Evolutionary conservation across 2,888 invertebrate species (phyloP).

Genomic region (Tubulanus polymorphus): DNA sequence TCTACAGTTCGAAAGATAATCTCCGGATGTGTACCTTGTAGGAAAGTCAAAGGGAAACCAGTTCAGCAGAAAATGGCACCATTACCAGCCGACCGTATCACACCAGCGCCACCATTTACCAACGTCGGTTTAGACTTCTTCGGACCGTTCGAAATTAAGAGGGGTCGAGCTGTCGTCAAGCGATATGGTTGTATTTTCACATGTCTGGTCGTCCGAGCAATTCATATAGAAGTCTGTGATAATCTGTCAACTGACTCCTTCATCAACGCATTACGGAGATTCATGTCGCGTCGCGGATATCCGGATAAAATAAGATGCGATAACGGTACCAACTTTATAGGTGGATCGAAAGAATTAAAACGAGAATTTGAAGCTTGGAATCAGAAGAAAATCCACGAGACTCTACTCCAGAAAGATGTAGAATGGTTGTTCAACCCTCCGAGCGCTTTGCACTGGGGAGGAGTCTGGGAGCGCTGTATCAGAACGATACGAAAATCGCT

Average conservation of each 20-base stretch:
- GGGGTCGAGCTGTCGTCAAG: not conserved
- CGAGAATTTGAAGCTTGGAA: not conserved
- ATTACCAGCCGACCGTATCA: not conserved
- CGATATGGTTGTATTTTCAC: not conserved
- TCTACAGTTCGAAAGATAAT: not conserved
- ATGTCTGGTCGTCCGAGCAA: slow-evolving; percentile 2
- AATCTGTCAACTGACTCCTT: slow-evolving; percentile 3
- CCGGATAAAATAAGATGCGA: slow-evolving; percentile 6
- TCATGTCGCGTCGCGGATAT: not conserved
- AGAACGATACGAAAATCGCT: slow-evolving; percentile 1
- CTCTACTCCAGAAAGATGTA: not conserved
- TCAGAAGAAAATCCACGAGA: not conserved
- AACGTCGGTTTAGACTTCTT: not conserved
- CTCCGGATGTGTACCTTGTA: not conserved
- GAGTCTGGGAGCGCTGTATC: not conserved
- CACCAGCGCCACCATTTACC: not conserved
- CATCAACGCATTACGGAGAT: slow-evolving; percentile 3
- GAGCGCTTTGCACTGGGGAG: too few species aligned
- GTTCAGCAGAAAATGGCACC: slow-evolving; percentile 8
- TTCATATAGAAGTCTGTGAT: slow-evolving; percentile 5
- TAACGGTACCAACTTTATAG: slow-evolving; percentile 22
- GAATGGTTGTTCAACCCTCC: slow-evolving; percentile 6
- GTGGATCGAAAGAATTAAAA: slow-evolving; percentile 6
- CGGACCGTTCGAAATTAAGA: not conserved
- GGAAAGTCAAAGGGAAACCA: too few species aligned